These are phyloP conservation scores for Acrocephalus scirpaceus DNA, from an alignment of 2,797 vertebrate genomes.

Conservation along the genomic window DNA sequence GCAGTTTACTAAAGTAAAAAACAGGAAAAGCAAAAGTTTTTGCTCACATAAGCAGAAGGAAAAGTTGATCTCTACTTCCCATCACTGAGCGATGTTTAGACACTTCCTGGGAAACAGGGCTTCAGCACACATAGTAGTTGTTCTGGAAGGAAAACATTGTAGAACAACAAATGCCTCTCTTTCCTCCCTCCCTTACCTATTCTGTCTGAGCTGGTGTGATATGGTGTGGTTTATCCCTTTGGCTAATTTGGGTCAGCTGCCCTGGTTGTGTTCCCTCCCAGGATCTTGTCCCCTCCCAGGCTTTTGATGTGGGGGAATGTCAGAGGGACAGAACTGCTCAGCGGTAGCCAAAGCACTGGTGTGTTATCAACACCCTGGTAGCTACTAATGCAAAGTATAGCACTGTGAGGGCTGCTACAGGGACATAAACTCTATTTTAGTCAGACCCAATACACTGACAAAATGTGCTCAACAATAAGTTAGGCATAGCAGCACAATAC, in stretches of 20 bases:
- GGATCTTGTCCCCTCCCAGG: neutral
- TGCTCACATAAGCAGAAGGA: no score
- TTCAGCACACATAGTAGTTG: no score
- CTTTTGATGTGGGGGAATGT: neutral
- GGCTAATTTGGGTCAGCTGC: neutral
- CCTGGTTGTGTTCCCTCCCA: neutral
- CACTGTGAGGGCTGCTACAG: neutral
- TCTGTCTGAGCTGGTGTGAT: neutral
- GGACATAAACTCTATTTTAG: neutral
- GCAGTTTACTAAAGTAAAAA: neutral
- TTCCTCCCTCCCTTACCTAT: neutral
- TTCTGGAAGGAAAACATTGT: neutral
- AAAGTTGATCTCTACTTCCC: neutral
- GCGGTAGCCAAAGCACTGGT: neutral
- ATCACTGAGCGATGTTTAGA: fast-evolving
- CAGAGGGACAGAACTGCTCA: neutral
- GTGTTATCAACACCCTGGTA: neutral
- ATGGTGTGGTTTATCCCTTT: neutral
- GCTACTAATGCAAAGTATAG: neutral
- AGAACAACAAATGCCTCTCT: fast-evolving
- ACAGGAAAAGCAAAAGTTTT: neutral
- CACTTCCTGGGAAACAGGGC: neutral
- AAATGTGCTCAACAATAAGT: neutral
- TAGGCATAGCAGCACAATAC: neutral
- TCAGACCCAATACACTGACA: neutral